These are phyloP conservation scores for Melinaea menophilus DNA, from an alignment of 2,888 invertebrate genomes.

Conservation along the genomic window DNA sequence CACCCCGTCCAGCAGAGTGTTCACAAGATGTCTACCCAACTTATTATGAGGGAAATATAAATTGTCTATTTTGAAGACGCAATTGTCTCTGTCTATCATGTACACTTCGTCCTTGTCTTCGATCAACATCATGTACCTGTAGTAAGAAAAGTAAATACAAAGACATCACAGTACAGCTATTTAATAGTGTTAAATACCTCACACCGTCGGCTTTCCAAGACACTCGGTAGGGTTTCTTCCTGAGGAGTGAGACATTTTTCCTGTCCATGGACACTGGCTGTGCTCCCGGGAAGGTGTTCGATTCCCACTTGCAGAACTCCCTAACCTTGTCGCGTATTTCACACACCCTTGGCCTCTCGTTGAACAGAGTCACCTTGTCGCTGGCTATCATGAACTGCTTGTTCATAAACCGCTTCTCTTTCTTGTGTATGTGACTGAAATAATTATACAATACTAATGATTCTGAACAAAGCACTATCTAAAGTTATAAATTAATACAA, in stretches of 20 bases:
- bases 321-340: slow-evolving; percentile 86
- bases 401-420: slow-evolving; percentile 49
- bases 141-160: slow-evolving; percentile 12
- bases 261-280: slow-evolving; percentile 98
- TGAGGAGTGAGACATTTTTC: slow-evolving; percentile 85
- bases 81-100: slow-evolving; percentile 97
- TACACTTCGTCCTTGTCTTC: slow-evolving; percentile 90
- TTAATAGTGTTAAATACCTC: slow-evolving; percentile 71
- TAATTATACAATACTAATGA: too few relatives aligned
- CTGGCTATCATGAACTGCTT: slow-evolving; percentile 94
- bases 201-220: slow-evolving; percentile 99
- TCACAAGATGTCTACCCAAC: slow-evolving; percentile 83
- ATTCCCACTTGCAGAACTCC: slow-evolving; percentile 87
- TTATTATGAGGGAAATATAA: slow-evolving; percentile 88
- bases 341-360: slow-evolving; percentile 77
- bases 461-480: too few relatives aligned
- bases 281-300: slow-evolving; percentile 93
- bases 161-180: neutral
- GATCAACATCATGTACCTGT: slow-evolving; percentile 98
- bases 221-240: slow-evolving; percentile 92
- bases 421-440: slow-evolving; percentile 5
- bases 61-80: slow-evolving; percentile 90
- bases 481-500: too few relatives aligned
- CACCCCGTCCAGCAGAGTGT: slow-evolving; percentile 96
- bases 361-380: slow-evolving; percentile 84